phyloP scores from a whole-genome alignment of 2,113 vertebrate genomes.

The Anas platyrhynchos region DNA sequence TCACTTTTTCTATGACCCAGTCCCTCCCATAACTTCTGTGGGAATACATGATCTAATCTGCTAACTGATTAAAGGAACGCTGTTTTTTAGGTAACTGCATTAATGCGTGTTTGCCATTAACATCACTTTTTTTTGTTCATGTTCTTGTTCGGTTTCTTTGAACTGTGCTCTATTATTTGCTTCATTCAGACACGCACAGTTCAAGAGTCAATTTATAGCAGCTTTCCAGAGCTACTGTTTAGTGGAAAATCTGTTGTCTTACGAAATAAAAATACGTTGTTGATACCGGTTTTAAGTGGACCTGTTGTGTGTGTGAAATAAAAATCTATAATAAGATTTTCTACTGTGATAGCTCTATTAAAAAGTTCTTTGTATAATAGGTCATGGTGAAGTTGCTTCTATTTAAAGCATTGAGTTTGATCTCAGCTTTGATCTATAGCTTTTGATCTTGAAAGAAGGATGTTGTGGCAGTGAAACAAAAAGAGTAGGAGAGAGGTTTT shows the following conservation, averaged over 20 bases:
- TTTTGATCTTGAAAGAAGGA: slow-evolving; percentile 83
- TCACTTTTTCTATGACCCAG: neutral
- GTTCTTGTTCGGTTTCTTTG: neutral
- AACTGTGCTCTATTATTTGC: neutral
- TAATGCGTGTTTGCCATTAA: neutral
- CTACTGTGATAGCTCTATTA: slow-evolving; percentile 32
- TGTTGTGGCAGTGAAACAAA: slow-evolving; percentile 74
- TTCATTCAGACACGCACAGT: neutral
- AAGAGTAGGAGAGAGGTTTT: neutral
- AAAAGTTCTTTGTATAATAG: slow-evolving; percentile 59
- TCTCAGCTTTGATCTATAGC: slow-evolving; percentile 82
- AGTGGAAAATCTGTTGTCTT: slow-evolving; percentile 43
- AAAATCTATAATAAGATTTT: slow-evolving; percentile 65
- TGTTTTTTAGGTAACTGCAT: neutral
- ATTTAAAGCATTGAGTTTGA: slow-evolving; percentile 78
- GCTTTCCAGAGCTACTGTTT: neutral
- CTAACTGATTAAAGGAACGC: neutral
- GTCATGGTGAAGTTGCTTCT: slow-evolving; percentile 73
- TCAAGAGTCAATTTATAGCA: neutral
- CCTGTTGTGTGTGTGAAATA: slow-evolving; percentile 39
- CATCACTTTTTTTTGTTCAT: neutral
- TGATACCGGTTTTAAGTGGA: slow-evolving; percentile 28
- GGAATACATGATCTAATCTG: neutral
- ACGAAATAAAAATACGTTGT: slow-evolving; percentile 13
- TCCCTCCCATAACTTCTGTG: neutral